These are phyloP conservation scores for Tricholaema leucomelas DNA, from an alignment of 2,113 vertebrate genomes.

Conservation along the genomic window DNA sequence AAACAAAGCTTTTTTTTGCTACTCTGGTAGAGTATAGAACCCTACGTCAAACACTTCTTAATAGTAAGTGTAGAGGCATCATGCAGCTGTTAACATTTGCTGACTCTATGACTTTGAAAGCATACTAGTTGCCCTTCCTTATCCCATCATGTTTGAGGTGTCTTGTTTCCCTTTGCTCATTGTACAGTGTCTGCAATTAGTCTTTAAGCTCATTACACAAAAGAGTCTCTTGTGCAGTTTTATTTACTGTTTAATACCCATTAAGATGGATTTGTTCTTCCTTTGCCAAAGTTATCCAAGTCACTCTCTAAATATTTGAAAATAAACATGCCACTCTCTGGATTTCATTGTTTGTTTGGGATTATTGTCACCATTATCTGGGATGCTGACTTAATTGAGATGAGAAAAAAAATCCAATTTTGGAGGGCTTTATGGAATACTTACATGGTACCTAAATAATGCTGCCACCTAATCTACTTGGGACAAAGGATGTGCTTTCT, in stretches of 20 bases:
- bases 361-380: neutral
- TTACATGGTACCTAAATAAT: neutral
- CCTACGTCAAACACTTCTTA: neutral
- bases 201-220: neutral
- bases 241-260: conserved; percentile 12
- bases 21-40: neutral
- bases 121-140: neutral
- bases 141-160: neutral
- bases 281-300: conserved; percentile 16
- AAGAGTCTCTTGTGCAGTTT: neutral
- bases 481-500: neutral
- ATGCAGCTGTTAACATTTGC: neutral
- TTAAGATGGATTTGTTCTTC: conserved; percentile 34
- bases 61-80: neutral
- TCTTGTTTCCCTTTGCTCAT: neutral
- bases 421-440: neutral
- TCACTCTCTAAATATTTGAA: conserved; percentile 28
- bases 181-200: neutral
- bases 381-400: neutral
- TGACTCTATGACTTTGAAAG: neutral
- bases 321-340: conserved; percentile 9
- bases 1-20: neutral
- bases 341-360: neutral
- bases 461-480: neutral
- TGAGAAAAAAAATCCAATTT: neutral